phyloP scores from a whole-genome alignment of 1,140 invertebrate species.

The Drosophila ficusphila region DNA sequence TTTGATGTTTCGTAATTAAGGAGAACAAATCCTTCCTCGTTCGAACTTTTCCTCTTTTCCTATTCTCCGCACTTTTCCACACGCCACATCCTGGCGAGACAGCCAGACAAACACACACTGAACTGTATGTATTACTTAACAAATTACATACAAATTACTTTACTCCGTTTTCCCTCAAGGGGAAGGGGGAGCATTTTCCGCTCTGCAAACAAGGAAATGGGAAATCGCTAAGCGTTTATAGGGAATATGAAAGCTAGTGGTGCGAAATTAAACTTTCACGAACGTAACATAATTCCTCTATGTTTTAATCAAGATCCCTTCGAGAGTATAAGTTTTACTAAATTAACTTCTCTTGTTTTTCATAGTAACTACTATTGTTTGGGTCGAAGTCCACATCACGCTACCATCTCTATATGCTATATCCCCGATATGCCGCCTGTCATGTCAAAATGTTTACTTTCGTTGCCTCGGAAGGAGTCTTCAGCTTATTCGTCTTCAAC shows the following conservation, averaged over 20 bases:
- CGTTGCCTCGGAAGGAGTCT: background rate
- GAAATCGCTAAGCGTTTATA: constrained; percentile 76
- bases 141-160: constrained; percentile 83
- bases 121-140: constrained; percentile 71
- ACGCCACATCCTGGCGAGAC: constrained; percentile 70
- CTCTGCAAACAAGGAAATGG: constrained; percentile 28
- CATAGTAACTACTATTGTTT: too few relatives aligned
- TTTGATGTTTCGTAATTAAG: constrained; percentile 81
- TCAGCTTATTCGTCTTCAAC: constrained; percentile 40
- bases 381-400: background rate
- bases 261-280: background rate
- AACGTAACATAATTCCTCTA: too few relatives aligned
- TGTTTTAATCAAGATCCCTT: background rate
- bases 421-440: constrained; percentile 30
- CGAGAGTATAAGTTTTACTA: too few relatives aligned
- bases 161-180: constrained; percentile 30
- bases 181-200: background rate
- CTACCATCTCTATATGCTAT: constrained; percentile 7
- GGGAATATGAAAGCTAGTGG: constrained; percentile 28
- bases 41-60: constrained; percentile 35
- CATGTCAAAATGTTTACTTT: constrained; percentile 62
- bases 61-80: constrained; percentile 17
- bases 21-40: constrained; percentile 44
- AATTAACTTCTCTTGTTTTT: too few relatives aligned
- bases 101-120: constrained; percentile 58